Evolutionary conservation across 2,113 vertebrate species (phyloP), one percentile per base, ranked within the genome.

Genomic region (Lophura nycthemera): DNA sequence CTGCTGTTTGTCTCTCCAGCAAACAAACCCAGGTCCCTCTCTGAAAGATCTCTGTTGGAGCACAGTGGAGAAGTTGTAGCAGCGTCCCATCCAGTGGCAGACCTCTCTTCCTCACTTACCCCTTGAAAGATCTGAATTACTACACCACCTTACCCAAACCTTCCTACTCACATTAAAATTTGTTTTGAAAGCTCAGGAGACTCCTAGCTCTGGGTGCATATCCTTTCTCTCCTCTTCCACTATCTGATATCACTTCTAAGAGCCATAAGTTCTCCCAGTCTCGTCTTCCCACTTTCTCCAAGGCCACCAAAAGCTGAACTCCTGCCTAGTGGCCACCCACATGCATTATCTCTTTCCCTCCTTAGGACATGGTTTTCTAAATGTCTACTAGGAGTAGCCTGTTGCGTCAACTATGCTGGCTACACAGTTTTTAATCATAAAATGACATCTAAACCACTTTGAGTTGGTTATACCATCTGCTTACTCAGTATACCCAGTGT

Each of bases 351-450:
- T 60, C 42, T 70, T 89, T 6, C 47, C 15, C 36, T 65, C 36
- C 34, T 16, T 52, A 40, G 50, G 4, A n/a, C 36, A 85, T 12
- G 27, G 40, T 69, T 85, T 83, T 83, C 84, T 59, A 84, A 88
- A 82, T 74, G 52, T 8, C n/a, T 89, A 48, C 54, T 30, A 59
- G 11, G 17, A 82, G 32, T 22, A 83, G 42, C 29, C 42, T 48
- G 34, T 43, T 76, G 72, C 19, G 84, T 71, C 34, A 73, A 74
- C 57, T 76, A 67, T 47, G 52, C 59, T 90, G 54, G 30, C 59
- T 71, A 72, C 8, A 34, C 2, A 34, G 27, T 36, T 95, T 89
- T 86, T 91, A 94, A 91, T 91, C 75, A 72, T 38, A 77, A 92
- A 91, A 80, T 93, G 50, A 45, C 47, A 89, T 86, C 83, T 90